A percentile compares a stretch with the other conserved stretches of the same genome.
Conservation (phyloP, 2,888 invertebrate species). For the Pyrrhia umbra region DNA sequence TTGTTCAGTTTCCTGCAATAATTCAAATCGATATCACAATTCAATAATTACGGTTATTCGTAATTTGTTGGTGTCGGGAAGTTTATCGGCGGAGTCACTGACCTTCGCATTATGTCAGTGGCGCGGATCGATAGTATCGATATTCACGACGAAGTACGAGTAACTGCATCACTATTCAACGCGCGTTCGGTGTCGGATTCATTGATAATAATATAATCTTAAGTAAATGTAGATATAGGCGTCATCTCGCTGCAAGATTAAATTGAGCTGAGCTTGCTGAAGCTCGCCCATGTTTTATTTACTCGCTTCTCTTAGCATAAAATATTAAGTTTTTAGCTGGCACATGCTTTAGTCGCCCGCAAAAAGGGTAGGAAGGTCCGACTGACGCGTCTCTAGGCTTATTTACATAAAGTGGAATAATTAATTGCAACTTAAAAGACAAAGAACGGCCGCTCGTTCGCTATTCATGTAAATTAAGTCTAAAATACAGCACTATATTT, state of each 20-base stretch:
- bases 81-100: slow-evolving; percentile 69
- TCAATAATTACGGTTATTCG: slow-evolving; percentile 74
- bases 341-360: slow-evolving; percentile 67
- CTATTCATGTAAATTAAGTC: slow-evolving; percentile 87
- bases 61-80: slow-evolving; percentile 66
- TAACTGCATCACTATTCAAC: slow-evolving; percentile 54
- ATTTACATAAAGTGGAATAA: slow-evolving; percentile 89
- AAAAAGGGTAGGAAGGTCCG: slow-evolving; percentile 76
- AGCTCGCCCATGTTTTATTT: slow-evolving; percentile 67
- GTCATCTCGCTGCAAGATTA: slow-evolving; percentile 43
- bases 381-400: slow-evolving; percentile 75
- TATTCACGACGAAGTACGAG: slow-evolving; percentile 40
- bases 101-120: slow-evolving; percentile 71
- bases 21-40: slow-evolving; percentile 67
- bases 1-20: slow-evolving; percentile 53
- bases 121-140: slow-evolving; percentile 62
- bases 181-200: slow-evolving; percentile 38
- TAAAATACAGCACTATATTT: slow-evolving; percentile 75
- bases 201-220: slow-evolving; percentile 44
- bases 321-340: slow-evolving; percentile 72
- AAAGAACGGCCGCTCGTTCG: slow-evolving; percentile 81
- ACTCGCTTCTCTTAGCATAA: slow-evolving; percentile 69
- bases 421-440: slow-evolving; percentile 88
- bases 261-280: slow-evolving; percentile 45
- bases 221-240: slow-evolving; percentile 39